Conservation (phyloP, 2,113 vertebrate genomes). For the Hyaena hyaena region DNA sequence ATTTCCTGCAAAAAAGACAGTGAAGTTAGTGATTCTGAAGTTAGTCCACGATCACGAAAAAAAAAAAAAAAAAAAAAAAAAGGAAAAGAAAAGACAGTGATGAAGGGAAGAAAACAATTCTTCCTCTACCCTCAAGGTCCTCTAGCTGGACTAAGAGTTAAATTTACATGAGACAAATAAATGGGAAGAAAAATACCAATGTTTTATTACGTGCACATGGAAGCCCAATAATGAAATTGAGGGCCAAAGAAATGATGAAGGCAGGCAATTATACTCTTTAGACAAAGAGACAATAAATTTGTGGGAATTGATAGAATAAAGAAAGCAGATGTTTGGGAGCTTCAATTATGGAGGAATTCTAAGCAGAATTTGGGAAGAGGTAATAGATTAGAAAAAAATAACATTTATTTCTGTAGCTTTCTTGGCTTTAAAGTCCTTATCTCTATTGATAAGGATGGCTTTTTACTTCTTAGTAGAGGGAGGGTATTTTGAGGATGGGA, state of each 20-base stretch:
- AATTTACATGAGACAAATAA: not conserved
- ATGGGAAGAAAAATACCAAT: not conserved
- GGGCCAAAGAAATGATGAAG: not conserved
- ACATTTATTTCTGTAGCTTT: not conserved
- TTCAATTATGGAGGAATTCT: not conserved
- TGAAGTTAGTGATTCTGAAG: not conserved
- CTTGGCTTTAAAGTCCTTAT: not conserved
- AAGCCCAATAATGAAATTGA: not conserved
- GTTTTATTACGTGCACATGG: not conserved
- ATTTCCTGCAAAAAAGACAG: not conserved
- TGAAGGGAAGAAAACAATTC: not conserved
- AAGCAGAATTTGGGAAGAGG: not conserved
- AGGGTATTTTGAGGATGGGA: not conserved
- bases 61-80: not conserved
- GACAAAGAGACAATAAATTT: not conserved
- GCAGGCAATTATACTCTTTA: not conserved
- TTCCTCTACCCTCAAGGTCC: not conserved
- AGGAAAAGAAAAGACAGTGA: accelerated
- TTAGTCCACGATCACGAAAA: not conserved
- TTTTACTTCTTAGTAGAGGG: not conserved
- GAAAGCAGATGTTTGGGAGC: not conserved
- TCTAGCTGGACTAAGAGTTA: not conserved
- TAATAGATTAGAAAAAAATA: not conserved
- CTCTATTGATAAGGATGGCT: not conserved
- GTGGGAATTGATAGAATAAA: not conserved